A percentile compares a stretch with the other conserved stretches of the same genome.
phyloP scores from a whole-genome alignment of 2,113 vertebrate species.

The Vireo altiloquus region DNA sequence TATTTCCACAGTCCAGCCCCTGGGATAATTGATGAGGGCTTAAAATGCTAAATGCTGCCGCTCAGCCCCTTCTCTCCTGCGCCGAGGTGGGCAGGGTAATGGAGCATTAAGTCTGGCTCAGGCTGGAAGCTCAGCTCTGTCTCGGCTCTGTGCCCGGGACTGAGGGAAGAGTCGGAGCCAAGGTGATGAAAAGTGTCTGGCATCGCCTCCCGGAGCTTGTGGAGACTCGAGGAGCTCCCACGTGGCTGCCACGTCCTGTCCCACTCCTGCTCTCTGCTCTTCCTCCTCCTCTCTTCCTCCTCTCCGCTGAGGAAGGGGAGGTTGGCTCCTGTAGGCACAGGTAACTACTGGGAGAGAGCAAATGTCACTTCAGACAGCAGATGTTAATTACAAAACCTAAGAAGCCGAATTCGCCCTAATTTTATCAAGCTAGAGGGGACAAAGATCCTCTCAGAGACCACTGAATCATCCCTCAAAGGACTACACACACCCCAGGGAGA shows the following conservation, averaged over 20 bases:
- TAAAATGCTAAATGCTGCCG: neutral
- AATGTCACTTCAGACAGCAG: too few relatives aligned
- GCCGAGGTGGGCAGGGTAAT: slow-evolving; percentile 70
- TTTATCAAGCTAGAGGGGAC: too few relatives aligned
- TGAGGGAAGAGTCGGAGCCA: slow-evolving; percentile 29
- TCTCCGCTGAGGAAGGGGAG: too few relatives aligned
- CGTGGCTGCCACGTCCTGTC: neutral
- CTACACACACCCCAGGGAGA: too few relatives aligned
- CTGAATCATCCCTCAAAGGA: too few relatives aligned
- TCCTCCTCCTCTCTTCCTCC: too few relatives aligned
- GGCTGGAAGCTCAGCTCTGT: slow-evolving; percentile 39
- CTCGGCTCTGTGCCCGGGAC: slow-evolving; percentile 60
- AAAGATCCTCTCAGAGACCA: too few relatives aligned
- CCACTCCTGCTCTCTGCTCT: neutral
- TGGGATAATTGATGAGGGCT: slow-evolving; percentile 52
- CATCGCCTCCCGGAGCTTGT: slow-evolving; percentile 25
- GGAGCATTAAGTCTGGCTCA: slow-evolving; percentile 71
- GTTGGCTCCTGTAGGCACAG: too few relatives aligned
- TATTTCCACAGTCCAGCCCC: slow-evolving; percentile 18
- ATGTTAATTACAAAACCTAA: too few relatives aligned
- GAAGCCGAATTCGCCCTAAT: too few relatives aligned
- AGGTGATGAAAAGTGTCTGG: slow-evolving; percentile 47
- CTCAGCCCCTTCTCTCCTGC: slow-evolving; percentile 34
- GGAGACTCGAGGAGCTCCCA: neutral
- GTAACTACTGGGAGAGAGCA: too few relatives aligned